Evolutionary conservation across 2,888 invertebrate species (phyloP), one percentile per base, ranked within the genome.

Genomic region (Parnassius smintheus): DNA sequence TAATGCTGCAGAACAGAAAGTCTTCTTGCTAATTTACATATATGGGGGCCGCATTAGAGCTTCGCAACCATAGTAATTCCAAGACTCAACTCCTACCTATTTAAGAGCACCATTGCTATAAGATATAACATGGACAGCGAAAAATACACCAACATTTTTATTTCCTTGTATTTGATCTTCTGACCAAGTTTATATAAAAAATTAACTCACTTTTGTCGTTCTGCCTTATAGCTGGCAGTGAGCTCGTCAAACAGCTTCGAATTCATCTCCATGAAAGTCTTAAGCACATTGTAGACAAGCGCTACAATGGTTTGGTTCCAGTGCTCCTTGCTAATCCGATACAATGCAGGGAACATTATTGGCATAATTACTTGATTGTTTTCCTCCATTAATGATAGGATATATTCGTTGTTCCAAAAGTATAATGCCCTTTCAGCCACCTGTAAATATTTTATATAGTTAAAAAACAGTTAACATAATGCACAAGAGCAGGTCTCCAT

Each of bases 231-330:
- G 92, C 98, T 98, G 81, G 98, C 96, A 82, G 99, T 98, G 87
- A 99, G 95, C 93, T 99, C 99, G 88, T 99, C 99, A 85, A 99
- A 99, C 74, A 99, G 94, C 91, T 98, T 99, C 83, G 98, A 98
- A 94, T 99, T 99, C 99, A 99, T 99, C 92, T 99, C 99, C 99
- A 99, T 99, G 92, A 99, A 99, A 64, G 99, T 96, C 93, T 99
- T 99, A 81, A 99, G 96, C 83, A 99, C 99, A 92, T 99, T 99
- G 93, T 99, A 99, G 78, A 99, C 99, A 79, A 99, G 95, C 67
- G 99, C 99, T 75, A 99, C 98, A 80, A 99, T 99, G 71, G 99
- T 99, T 92, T 99, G 99, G 93, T 99, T 99, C 99, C 99, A 99
- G 92, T 99, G 99, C 90, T 99, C 98, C 94, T 99, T 99, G 88